These are phyloP conservation scores for Drosophila navojoa DNA, from an alignment of 1,140 invertebrate species.

Conservation along the genomic window DNA sequence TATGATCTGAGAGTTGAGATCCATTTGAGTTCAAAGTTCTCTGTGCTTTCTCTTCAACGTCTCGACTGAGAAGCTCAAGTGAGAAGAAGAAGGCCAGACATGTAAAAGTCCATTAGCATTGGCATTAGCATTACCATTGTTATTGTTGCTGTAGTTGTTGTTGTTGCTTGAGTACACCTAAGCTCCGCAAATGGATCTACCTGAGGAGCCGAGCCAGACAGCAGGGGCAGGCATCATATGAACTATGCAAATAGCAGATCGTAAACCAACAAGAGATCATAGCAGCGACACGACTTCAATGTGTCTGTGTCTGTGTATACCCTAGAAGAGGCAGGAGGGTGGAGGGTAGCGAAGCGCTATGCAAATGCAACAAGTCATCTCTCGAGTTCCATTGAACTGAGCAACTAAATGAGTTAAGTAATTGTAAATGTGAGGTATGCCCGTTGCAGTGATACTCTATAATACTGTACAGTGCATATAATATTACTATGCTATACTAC, in stretches of 20 bases:
- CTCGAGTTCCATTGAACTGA: slow-evolving; percentile 1
- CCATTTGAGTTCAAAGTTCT: slow-evolving; percentile 6
- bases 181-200: slow-evolving; percentile 4
- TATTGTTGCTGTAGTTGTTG: slow-evolving; percentile 20
- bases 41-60: slow-evolving; percentile 9
- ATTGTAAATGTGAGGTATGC: neutral
- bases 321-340: neutral
- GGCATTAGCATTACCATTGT: slow-evolving; percentile 4
- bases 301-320: slow-evolving; percentile 1
- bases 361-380: neutral
- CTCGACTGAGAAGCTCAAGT: neutral
- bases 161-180: slow-evolving; percentile 4
- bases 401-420: no score
- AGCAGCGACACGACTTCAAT: slow-evolving; percentile 11
- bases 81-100: neutral
- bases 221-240: neutral
- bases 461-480: no score
- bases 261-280: slow-evolving; percentile 64
- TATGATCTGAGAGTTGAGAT: neutral
- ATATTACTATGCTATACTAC: no score
- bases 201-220: neutral
- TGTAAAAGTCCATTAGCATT: slow-evolving; percentile 5
- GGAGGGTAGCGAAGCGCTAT: neutral
- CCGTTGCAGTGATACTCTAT: neutral
- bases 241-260: slow-evolving; percentile 68